These are phyloP conservation scores for Noctua comes DNA, from an alignment of 2,888 invertebrate genomes.

Conservation along the genomic window DNA sequence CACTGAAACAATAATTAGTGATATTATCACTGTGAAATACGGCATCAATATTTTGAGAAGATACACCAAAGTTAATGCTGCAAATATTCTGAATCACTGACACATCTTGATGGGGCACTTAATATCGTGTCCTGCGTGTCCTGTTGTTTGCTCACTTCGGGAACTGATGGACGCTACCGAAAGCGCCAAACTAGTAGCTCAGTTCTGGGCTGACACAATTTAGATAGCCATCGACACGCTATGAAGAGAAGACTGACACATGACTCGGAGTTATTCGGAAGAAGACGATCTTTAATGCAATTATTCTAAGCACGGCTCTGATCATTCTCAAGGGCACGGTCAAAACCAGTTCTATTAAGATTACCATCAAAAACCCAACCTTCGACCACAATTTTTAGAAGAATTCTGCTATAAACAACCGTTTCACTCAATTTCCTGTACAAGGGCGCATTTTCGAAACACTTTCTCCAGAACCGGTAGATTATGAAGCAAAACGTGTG, in stretches of 20 bases:
- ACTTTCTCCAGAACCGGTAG: conserved; percentile 63
- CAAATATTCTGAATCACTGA: not conserved
- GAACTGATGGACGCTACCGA: too few relatives aligned
- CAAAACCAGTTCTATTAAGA: not conserved
- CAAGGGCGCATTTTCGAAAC: conserved; percentile 52
- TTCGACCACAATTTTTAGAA: conserved; percentile 2
- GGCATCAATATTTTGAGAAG: not conserved
- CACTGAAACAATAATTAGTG: not conserved
- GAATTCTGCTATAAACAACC: conserved; percentile 12
- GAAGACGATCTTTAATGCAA: not conserved
- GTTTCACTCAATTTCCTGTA: conserved; percentile 52
- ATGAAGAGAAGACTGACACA: too few relatives aligned
- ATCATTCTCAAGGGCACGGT: conserved; percentile 5
- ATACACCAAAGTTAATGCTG: not conserved
- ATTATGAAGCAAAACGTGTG: conserved; percentile 46
- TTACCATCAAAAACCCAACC: conserved; percentile 1
- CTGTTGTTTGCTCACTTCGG: too few relatives aligned
- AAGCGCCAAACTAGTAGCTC: too few relatives aligned
- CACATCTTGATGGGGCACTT: too few relatives aligned
- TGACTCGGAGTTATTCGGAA: not conserved
- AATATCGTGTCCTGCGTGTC: too few relatives aligned
- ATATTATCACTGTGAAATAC: not conserved
- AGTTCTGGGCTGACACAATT: too few relatives aligned
- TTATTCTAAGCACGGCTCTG: not conserved
- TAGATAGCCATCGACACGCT: too few relatives aligned